A percentile compares a stretch with the other conserved stretches of the same genome.
phyloP scores from a whole-genome alignment of 1,140 invertebrate species.

The Drosophila nebulosa region DNA sequence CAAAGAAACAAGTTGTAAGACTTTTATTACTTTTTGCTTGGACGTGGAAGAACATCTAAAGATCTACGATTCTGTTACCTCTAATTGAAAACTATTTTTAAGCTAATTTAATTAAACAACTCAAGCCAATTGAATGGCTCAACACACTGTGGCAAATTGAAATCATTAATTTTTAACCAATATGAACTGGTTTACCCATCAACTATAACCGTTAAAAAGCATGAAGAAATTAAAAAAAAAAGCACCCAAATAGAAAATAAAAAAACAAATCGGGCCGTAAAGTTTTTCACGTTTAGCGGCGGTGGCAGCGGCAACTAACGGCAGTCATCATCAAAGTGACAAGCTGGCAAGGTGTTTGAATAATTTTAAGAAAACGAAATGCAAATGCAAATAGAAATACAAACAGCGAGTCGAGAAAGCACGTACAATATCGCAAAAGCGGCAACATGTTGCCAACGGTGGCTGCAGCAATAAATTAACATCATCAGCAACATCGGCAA shows the following conservation, averaged over 20 bases:
- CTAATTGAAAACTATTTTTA: too few species aligned
- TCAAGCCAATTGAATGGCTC: slow-evolving; percentile 16
- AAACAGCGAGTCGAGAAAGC: slow-evolving; percentile 1
- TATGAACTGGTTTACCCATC: slow-evolving; percentile 21
- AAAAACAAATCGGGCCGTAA: slow-evolving; percentile 28
- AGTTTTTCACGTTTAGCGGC: slow-evolving; percentile 26
- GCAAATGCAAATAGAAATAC: not conserved
- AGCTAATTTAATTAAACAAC: slow-evolving; percentile 9
- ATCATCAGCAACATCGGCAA: slow-evolving; percentile 24
- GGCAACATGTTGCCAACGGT: slow-evolving; percentile 18
- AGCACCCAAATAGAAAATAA: not conserved
- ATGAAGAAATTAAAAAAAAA: slow-evolving; percentile 5
- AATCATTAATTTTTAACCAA: slow-evolving; percentile 26
- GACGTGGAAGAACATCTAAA: too few species aligned
- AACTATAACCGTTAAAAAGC: slow-evolving; percentile 28
- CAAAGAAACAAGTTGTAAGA: not conserved
- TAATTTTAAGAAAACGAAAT: slow-evolving; percentile 19
- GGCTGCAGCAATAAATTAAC: slow-evolving; percentile 47
- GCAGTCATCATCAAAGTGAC: slow-evolving; percentile 24
- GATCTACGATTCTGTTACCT: too few species aligned
- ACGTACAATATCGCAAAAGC: not conserved
- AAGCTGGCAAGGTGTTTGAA: slow-evolving; percentile 35
- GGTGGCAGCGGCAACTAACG: not conserved
- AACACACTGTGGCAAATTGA: slow-evolving; percentile 32
- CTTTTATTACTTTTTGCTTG: not conserved